A percentile compares a stretch with the other conserved stretches of the same genome.
Evolutionary conservation across 2,113 vertebrate genomes (phyloP).

Genomic region (Azemiops feae): DNA sequence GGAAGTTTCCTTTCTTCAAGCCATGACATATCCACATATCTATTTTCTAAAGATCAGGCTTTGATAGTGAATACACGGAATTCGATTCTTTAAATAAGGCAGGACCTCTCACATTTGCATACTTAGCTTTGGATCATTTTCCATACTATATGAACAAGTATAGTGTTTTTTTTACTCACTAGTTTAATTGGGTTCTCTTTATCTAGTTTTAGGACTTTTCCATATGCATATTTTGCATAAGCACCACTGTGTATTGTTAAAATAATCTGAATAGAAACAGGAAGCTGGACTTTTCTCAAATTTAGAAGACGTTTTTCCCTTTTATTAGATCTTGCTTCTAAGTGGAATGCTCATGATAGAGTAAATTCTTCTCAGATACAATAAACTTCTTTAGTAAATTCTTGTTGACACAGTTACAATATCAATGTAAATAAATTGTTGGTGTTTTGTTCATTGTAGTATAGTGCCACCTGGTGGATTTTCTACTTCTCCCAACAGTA

Average conservation of each 20-base stretch:
- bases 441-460: conserved; percentile 24
- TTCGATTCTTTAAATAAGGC: background rate
- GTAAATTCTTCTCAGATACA: background rate
- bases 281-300: background rate
- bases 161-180: background rate
- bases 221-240: background rate
- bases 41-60: background rate
- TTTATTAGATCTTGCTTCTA: background rate
- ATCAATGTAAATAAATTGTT: background rate
- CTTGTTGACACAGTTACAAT: background rate
- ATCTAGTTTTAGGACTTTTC: background rate
- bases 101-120: background rate
- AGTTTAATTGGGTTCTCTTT: background rate
- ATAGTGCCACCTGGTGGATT: conserved; percentile 59
- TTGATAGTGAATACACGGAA: background rate
- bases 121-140: background rate
- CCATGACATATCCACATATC: background rate
- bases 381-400: conserved; percentile 8
- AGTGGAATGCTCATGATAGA: background rate
- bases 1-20: background rate
- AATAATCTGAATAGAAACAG: background rate
- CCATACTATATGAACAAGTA: background rate
- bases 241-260: background rate
- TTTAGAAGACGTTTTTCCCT: background rate
- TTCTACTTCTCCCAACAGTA: background rate